Conservation (phyloP, 2,888 invertebrate genomes). For the Spialia ferax region DNA sequence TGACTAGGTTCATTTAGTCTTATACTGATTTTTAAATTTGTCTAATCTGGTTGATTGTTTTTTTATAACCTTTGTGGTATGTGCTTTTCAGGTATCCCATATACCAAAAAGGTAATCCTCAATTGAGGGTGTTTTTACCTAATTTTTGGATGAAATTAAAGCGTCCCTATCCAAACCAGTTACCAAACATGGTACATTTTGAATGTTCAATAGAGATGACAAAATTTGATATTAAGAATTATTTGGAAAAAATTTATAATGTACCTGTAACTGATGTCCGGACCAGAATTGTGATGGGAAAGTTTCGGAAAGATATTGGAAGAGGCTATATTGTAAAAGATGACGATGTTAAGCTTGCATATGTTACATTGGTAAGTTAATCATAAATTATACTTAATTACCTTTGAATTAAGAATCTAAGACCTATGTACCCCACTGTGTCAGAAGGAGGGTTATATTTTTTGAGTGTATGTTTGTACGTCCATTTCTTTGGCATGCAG, state of each 20-base stretch:
- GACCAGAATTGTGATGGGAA: constrained; percentile 91
- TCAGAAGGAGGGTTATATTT: too few relatives aligned
- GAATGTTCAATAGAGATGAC: constrained; percentile 98
- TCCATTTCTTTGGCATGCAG: too few relatives aligned
- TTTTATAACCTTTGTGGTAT: constrained; percentile 5
- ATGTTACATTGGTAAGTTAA: constrained; percentile 90
- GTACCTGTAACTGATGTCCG: constrained; percentile 92
- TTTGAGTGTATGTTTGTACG: too few relatives aligned
- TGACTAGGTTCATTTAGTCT: too few relatives aligned
- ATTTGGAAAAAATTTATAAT: constrained; percentile 98
- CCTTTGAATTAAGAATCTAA: too few relatives aligned
- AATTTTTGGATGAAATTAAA: constrained; percentile 99
- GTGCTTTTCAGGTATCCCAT: constrained; percentile 92
- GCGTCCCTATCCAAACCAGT: constrained; percentile 88
- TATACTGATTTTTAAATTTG: background rate
- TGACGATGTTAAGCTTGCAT: constrained; percentile 94
- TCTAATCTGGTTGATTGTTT: background rate
- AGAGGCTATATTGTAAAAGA: constrained; percentile 92
- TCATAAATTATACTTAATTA: background rate
- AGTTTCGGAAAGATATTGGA: constrained; percentile 86
- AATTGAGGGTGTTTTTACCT: constrained; percentile 96
- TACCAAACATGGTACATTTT: constrained; percentile 94
- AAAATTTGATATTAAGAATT: constrained; percentile 94
- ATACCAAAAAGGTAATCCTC: constrained; percentile 97
- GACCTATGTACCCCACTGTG: too few relatives aligned